Percentiles rank a stretch among this genome's conserved stretches.
Evolutionary conservation across 2,113 vertebrate species (phyloP).

Genomic region (Heloderma charlesbogerti): DNA sequence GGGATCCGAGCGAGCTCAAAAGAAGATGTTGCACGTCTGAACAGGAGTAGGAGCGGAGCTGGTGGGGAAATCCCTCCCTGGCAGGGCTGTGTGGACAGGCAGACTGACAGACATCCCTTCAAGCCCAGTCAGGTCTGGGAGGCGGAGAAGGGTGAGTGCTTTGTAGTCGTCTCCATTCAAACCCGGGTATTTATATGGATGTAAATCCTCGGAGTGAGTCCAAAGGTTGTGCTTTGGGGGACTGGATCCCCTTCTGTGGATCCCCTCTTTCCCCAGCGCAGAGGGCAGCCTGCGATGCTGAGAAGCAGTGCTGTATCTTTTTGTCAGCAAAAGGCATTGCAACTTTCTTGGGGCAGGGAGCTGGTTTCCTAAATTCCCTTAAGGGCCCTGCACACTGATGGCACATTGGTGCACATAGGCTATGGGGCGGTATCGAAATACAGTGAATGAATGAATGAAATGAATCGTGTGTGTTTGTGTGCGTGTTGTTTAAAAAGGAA

Average conservation of each 20-base stretch:
- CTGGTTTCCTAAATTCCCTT: no score
- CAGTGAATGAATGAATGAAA: no score
- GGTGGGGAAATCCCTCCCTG: no score
- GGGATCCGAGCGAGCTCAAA: no score
- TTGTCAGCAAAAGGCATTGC: neutral
- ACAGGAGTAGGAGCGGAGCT: neutral
- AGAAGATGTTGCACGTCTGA: neutral
- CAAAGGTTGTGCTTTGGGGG: neutral
- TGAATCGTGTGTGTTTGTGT: no score
- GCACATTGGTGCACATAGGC: neutral
- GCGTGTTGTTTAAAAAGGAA: neutral
- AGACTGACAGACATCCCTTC: neutral
- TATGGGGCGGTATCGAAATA: no score
- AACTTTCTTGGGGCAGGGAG: no score
- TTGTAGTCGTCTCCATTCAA: neutral
- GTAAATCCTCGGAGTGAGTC: neutral
- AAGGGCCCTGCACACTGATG: no score
- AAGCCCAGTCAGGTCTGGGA: neutral
- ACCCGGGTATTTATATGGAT: no score
- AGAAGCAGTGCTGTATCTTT: neutral
- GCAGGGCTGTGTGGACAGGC: neutral
- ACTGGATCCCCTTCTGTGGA: no score
- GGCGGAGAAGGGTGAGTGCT: neutral
- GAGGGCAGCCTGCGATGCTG: neutral
- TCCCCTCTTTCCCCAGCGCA: neutral